Conservation (phyloP, 2,888 invertebrate genomes). For the Lypha dubia region DNA sequence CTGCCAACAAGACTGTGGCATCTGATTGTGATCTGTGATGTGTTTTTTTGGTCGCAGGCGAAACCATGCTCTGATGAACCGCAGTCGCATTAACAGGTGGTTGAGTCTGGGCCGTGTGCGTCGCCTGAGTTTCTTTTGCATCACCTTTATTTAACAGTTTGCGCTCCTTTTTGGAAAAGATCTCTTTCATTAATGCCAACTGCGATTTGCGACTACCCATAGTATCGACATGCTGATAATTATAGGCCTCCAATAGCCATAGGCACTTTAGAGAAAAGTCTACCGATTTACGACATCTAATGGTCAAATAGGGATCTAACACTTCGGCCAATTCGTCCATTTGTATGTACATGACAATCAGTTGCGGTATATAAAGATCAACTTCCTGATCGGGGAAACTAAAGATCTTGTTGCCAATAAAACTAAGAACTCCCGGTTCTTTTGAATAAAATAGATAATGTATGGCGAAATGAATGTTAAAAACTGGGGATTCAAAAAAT, state of each 20-base stretch:
- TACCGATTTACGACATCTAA: constrained; percentile 95
- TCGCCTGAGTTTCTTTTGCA: constrained; percentile 40
- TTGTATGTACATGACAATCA: constrained; percentile 99
- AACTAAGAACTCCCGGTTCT: constrained; percentile 98
- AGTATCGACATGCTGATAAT: constrained; percentile 81
- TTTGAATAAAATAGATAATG: constrained; percentile 99
- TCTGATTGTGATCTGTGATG: constrained; percentile 92
- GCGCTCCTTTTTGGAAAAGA: constrained; percentile 82
- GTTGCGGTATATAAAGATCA: constrained; percentile 98
- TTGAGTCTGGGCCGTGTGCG: not conserved
- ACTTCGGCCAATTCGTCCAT: constrained; percentile 98
- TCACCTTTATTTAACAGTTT: constrained; percentile 76
- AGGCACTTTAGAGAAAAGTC: constrained; percentile 98
- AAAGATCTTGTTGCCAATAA: constrained; percentile 98
- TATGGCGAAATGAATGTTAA: constrained; percentile 99
- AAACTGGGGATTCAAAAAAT: constrained; percentile 98
- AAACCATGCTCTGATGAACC: constrained; percentile 59
- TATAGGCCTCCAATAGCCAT: constrained; percentile 97
- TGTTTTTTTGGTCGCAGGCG: constrained; percentile 86
- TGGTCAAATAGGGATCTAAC: constrained; percentile 91
- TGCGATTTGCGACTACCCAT: constrained; percentile 81
- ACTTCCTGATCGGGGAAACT: constrained; percentile 96
- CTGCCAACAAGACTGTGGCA: constrained; percentile 88
- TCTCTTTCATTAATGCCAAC: constrained; percentile 82
- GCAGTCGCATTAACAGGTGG: not conserved